phyloP scores from a whole-genome alignment of 2,888 invertebrate species.

The Agrypnus murinus region DNA sequence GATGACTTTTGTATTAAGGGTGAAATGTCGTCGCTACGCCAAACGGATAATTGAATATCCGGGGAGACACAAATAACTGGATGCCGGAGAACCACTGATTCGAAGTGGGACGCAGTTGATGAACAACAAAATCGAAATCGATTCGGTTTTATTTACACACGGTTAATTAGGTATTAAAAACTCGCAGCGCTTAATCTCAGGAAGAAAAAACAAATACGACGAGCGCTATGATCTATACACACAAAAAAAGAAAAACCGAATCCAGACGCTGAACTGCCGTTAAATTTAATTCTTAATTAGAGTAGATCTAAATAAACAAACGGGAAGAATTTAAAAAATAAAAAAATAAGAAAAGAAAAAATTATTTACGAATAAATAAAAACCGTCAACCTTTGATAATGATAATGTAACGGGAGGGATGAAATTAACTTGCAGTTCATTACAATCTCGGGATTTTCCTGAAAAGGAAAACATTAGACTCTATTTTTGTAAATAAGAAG shows the following conservation, averaged over 20 bases:
- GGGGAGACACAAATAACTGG: slow-evolving; percentile 41
- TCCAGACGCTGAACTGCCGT: background rate
- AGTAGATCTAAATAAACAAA: slow-evolving; percentile 12
- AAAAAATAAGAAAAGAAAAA: background rate
- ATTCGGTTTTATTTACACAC: slow-evolving; percentile 56
- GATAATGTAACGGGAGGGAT: no score
- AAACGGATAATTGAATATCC: slow-evolving; percentile 38
- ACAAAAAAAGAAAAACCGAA: background rate
- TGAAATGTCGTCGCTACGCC: slow-evolving; percentile 30
- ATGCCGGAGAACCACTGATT: slow-evolving; percentile 19
- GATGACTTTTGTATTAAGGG: slow-evolving; percentile 31
- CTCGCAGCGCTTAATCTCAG: slow-evolving; percentile 27
- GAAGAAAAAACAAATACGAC: slow-evolving; percentile 9
- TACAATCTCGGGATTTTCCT: no score
- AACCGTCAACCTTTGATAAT: no score
- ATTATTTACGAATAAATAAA: background rate
- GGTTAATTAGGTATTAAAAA: slow-evolving; percentile 58
- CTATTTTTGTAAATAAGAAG: no score
- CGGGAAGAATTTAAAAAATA: background rate
- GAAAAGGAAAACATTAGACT: no score
- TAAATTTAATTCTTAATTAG: slow-evolving; percentile 23
- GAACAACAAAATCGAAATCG: slow-evolving; percentile 51
- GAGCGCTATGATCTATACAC: no score
- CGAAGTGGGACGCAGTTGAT: slow-evolving; percentile 38
- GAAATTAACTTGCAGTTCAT: no score